phyloP scores from a whole-genome alignment of 2,888 invertebrate species.

The Stenotaenia linearis region DNA sequence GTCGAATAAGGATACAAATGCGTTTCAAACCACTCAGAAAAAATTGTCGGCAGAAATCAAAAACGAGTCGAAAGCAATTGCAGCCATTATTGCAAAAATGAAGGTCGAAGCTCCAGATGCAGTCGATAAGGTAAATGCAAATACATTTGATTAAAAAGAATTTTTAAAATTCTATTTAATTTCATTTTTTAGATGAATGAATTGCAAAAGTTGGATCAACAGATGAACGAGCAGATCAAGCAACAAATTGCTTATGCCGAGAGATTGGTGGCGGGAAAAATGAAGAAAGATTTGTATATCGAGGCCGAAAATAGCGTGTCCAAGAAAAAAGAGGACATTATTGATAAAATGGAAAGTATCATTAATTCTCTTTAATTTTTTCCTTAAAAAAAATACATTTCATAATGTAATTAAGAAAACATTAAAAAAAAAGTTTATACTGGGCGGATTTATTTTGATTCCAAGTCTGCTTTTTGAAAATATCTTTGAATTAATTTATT shows the following conservation, averaged over 20 bases:
- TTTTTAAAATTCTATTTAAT: too few species aligned
- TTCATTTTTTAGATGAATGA: constrained; percentile 50
- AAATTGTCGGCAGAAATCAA: constrained; percentile 57
- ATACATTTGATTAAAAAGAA: too few species aligned
- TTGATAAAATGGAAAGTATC: constrained; percentile 45
- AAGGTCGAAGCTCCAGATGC: constrained; percentile 58
- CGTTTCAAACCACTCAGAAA: constrained; percentile 53
- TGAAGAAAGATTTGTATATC: constrained; percentile 56
- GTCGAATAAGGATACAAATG: constrained; percentile 54
- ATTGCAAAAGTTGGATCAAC: constrained; percentile 56
- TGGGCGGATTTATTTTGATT: neutral
- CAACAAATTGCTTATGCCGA: constrained; percentile 56
- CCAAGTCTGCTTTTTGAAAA: neutral
- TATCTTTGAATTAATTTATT: neutral
- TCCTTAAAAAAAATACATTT: neutral
- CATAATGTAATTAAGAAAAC: neutral
- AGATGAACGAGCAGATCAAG: constrained; percentile 44
- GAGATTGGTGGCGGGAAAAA: constrained; percentile 58
- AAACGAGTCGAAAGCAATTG: constrained; percentile 53
- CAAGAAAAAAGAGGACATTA: constrained; percentile 56
- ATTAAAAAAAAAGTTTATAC: neutral
- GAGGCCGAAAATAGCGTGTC: constrained; percentile 55
- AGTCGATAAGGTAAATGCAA: constrained; percentile 56
- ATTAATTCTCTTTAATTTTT: constrained; percentile 12
- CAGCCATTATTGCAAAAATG: constrained; percentile 53